Percentiles rank a stretch among this genome's conserved stretches.
Conservation (phyloP, 2,113 vertebrate genomes). For the Pelodiscus sinensis region DNA sequence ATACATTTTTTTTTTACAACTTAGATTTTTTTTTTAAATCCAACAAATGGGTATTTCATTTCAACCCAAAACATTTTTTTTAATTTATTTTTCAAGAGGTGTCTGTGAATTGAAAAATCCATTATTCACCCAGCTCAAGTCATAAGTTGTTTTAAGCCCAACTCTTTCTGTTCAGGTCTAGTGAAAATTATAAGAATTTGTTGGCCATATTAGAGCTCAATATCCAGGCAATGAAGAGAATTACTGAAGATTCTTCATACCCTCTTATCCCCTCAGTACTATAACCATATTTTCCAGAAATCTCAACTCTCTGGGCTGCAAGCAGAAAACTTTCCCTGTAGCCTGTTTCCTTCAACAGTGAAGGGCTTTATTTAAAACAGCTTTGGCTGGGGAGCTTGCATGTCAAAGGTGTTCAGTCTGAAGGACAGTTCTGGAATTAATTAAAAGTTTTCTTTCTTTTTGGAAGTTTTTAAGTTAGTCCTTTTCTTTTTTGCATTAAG, state of each 20-base stretch:
- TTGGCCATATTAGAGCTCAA: not conserved
- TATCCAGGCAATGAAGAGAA: not conserved
- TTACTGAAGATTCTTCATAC: too few relatives aligned
- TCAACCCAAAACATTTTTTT: not conserved
- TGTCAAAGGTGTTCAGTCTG: not conserved
- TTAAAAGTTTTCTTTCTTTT: not conserved
- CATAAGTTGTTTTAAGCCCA: not conserved
- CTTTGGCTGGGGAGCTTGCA: not conserved
- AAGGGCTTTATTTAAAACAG: not conserved
- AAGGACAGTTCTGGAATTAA: not conserved
- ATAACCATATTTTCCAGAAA: not conserved
- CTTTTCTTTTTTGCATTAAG: not conserved
- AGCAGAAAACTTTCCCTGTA: not conserved
- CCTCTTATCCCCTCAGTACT: fast-evolving
- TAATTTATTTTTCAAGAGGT: not conserved
- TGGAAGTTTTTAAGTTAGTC: not conserved
- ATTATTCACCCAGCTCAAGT: not conserved
- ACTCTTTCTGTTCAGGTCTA: not conserved
- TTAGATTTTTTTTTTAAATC: too few relatives aligned
- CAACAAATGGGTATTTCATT: not conserved
- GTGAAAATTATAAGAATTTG: not conserved
- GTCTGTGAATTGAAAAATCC: not conserved
- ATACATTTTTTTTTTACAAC: too few relatives aligned
- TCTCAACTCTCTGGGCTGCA: not conserved
- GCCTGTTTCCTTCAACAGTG: not conserved